Base-by-base conservation (phyloP, 2,888 invertebrate species). In the Noctua janthe region DNA sequence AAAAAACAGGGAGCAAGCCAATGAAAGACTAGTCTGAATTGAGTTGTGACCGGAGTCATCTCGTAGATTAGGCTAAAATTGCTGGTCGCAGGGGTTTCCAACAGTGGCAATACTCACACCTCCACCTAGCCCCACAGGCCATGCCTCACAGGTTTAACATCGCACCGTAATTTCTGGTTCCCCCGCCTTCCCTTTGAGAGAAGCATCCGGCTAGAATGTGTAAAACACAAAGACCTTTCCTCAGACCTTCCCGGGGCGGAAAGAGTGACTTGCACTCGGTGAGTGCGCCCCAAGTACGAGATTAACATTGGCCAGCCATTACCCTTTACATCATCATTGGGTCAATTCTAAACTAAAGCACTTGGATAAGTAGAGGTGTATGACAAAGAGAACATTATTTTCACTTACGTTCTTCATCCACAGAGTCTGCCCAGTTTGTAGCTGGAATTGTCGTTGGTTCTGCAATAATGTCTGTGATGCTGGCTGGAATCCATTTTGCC, bases 21-120 rank as follows among this genome's bases (percentile, higher is more conserved):
- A 97, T 97, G 96, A 97, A 97, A 98, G 98, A 98, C 97, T 98
- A 98, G 98, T 98, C 98, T 98, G 98, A 98, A 98, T 98, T 98
- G 98, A 98, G 98, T 98, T 98, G 96, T 98, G 97, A 97, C 95
- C 92, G 56, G 59, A 87, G 93, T 95, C 97, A 98, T 97, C 98
- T 98, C 97, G 98, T 98, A 98, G 96, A 98, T 98, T 98, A 95
- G 94, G 98, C 98, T 98, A 94, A 98, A 98, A 98, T 83, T 91
- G 98, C 98, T 95, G 97, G 97, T 97, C 97, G 97, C 97, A 94
- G 97, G 97, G 97, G 98, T 95, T 98, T 98, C 98, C 98, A 98
- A 97, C 97, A 96, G 94, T 90, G 88, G 90, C 90, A 91, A 93
- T 91, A 93, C 93, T 94, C 92, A 93, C 95, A 94, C 97, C 97